phyloP scores from a whole-genome alignment of 2,797 vertebrate genomes.

The Mastacembelus armatus region DNA sequence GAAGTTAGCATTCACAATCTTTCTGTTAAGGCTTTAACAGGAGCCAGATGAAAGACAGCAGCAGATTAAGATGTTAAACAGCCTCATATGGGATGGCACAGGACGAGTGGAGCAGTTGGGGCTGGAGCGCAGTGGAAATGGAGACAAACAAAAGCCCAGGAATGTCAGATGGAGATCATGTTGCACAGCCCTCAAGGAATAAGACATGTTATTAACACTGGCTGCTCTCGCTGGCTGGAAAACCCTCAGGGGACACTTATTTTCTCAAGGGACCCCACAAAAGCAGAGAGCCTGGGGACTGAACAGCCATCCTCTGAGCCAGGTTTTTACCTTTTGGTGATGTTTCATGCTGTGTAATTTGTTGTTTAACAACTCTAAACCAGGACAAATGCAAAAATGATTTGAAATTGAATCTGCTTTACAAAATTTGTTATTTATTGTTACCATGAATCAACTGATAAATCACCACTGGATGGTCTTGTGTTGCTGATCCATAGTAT shows the following conservation, averaged over 20 bases:
- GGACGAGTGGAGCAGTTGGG: conserved; percentile 76
- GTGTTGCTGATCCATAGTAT: conserved; percentile 55
- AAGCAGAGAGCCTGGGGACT: conserved; percentile 21
- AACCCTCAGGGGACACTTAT: conserved; percentile 60
- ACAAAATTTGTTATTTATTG: neutral
- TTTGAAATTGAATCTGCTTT: neutral
- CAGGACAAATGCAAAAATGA: neutral
- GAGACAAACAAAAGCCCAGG: conserved; percentile 81
- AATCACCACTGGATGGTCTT: conserved; percentile 26
- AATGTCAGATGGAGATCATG: conserved; percentile 80
- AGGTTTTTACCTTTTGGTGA: conserved; percentile 10
- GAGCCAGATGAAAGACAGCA: conserved; percentile 86
- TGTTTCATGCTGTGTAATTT: neutral
- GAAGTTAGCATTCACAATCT: conserved; percentile 83
- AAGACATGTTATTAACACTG: conserved; percentile 78
- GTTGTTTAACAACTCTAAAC: neutral
- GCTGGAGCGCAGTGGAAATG: conserved; percentile 60
- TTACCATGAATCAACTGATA: conserved; percentile 19
- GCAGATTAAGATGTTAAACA: conserved; percentile 86
- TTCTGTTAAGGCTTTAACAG: conserved; percentile 83
- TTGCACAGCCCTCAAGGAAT: conserved; percentile 78
- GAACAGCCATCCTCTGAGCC: conserved; percentile 4
- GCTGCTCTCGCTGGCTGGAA: conserved; percentile 56
- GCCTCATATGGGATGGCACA: conserved; percentile 80
- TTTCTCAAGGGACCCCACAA: conserved; percentile 61